phyloP scores from a whole-genome alignment of 1,140 invertebrate genomes.

The Halictus rubicundus region DNA sequence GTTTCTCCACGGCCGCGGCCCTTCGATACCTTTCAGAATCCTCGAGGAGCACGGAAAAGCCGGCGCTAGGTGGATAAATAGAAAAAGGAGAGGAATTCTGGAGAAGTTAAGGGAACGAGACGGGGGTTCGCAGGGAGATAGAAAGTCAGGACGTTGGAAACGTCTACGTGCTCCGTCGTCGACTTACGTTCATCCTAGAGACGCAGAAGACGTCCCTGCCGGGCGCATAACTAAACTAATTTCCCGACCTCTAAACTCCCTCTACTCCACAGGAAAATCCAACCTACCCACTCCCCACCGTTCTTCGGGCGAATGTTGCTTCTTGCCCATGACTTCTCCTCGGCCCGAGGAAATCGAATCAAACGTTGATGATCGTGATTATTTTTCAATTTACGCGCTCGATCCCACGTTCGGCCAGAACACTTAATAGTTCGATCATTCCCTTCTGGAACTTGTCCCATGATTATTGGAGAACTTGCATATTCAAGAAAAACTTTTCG shows the following conservation, averaged over 20 bases:
- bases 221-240: slow-evolving; percentile 77
- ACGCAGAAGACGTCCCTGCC: slow-evolving; percentile 68
- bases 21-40: background rate
- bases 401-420: background rate
- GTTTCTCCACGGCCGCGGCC: background rate
- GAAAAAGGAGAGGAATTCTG: slow-evolving; percentile 30
- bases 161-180: slow-evolving; percentile 68
- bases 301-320: slow-evolving; percentile 65
- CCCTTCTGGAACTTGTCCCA: background rate
- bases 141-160: slow-evolving; percentile 43
- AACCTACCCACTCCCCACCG: slow-evolving; percentile 44
- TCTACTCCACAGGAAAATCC: slow-evolving; percentile 59
- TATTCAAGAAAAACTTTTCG: background rate
- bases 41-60: slow-evolving; percentile 8
- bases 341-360: slow-evolving; percentile 7
- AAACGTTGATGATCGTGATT: slow-evolving; percentile 16
- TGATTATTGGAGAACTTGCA: background rate
- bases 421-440: background rate
- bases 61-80: slow-evolving; percentile 18
- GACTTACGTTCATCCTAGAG: slow-evolving; percentile 60
- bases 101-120: background rate
- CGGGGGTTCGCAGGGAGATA: background rate
- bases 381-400: slow-evolving; percentile 15
- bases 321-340: slow-evolving; percentile 60
- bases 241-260: slow-evolving; percentile 71